A percentile compares a stretch with the other conserved stretches of the same genome.
These are phyloP conservation scores for Enhydra lutris DNA, from an alignment of 2,113 vertebrate species.

Conservation along the genomic window DNA sequence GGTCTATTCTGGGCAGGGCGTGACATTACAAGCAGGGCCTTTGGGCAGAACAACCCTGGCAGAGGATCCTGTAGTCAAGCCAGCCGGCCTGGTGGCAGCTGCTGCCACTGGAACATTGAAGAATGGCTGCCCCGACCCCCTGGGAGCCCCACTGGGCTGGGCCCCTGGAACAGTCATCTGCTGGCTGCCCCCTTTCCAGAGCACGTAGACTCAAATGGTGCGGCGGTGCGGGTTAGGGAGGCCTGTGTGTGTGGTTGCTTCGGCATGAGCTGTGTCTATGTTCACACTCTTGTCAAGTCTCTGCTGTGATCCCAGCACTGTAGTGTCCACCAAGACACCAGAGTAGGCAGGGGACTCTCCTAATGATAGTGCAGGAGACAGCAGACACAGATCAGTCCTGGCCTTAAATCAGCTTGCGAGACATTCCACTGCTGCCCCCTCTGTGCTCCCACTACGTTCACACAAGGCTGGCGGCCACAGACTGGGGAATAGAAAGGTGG, in stretches of 20 bases:
- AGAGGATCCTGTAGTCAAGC: not conserved
- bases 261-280: not conserved
- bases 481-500: not conserved
- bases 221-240: not conserved
- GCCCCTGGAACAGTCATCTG: not conserved
- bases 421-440: not conserved
- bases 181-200: not conserved
- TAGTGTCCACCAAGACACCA: not conserved
- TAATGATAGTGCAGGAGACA: not conserved
- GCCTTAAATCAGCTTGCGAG: not conserved
- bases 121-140: not conserved
- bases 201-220: not conserved
- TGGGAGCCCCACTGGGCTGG: not conserved
- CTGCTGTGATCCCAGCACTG: not conserved
- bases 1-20: not conserved
- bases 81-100: not conserved
- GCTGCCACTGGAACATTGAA: not conserved
- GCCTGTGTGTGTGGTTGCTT: not conserved
- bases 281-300: not conserved
- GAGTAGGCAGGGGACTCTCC: not conserved
- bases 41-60: not conserved
- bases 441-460: not conserved
- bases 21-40: not conserved
- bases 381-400: not conserved
- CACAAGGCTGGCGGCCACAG: not conserved